These are phyloP conservation scores for Mesoclemmys tuberculata DNA, from an alignment of 2,113 vertebrate genomes.

Conservation along the genomic window DNA sequence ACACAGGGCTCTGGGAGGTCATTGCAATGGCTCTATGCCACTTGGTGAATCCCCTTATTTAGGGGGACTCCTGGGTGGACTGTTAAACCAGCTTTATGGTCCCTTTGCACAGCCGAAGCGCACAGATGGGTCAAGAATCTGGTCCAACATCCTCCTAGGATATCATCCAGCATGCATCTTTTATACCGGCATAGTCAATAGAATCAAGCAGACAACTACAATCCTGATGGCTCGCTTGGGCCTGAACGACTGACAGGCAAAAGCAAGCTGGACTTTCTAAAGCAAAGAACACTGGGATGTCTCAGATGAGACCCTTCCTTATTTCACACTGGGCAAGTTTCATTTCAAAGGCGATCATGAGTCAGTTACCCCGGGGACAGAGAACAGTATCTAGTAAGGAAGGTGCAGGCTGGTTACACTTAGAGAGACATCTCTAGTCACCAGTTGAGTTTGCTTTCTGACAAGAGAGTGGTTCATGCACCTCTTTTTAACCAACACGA, in stretches of 20 bases:
- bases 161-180: not conserved
- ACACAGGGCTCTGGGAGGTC: not conserved
- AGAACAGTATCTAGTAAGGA: not conserved
- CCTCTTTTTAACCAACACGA: not conserved
- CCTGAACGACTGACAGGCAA: not conserved
- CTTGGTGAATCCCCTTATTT: not conserved
- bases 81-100: not conserved
- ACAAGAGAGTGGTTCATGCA: not conserved
- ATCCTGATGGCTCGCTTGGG: not conserved
- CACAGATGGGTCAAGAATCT: not conserved
- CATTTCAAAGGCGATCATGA: not conserved
- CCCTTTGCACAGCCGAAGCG: rapidly evolving
- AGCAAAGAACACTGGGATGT: not conserved
- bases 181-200: not conserved
- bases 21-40: not conserved
- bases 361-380: not conserved
- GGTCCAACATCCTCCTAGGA: not conserved
- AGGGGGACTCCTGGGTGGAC: not conserved
- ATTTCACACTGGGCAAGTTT: not conserved
- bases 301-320: not conserved
- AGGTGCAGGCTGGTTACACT: not conserved
- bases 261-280: rapidly evolving
- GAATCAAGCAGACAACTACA: not conserved
- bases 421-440: not conserved
- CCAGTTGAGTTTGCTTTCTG: not conserved